These are phyloP conservation scores for Prunella strophiata DNA, from an alignment of 2,797 vertebrate genomes.

Conservation along the genomic window DNA sequence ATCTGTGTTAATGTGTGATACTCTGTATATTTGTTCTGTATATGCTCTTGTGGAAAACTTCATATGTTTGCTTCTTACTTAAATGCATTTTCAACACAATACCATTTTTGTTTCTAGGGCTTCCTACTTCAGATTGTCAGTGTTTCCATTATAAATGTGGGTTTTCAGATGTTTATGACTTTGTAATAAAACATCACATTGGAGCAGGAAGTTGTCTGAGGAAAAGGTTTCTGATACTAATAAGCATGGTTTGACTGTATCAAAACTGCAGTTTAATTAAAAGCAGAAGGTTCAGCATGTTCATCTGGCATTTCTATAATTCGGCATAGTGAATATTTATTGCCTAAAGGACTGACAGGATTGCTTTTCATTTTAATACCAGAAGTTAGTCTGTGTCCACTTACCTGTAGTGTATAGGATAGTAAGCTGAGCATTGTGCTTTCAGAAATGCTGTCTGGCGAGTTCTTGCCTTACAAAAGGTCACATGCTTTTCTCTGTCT, in stretches of 20 bases:
- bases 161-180: slow-evolving; percentile 12
- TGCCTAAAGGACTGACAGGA: neutral
- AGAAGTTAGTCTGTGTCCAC: neutral
- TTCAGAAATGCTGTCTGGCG: neutral
- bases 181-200: neutral
- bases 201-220: neutral
- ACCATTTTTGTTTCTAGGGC: neutral
- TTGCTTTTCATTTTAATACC: neutral
- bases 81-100: neutral
- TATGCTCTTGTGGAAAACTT: slow-evolving; percentile 26
- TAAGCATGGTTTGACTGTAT: neutral
- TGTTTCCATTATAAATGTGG: slow-evolving; percentile 11
- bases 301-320: neutral
- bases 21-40: neutral
- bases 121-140: neutral
- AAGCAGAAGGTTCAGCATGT: neutral
- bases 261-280: slow-evolving; percentile 8
- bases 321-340: neutral
- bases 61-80: slow-evolving; percentile 11
- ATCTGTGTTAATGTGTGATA: slow-evolving; percentile 48
- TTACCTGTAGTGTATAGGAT: neutral
- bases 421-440: neutral
- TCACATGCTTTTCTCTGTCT: neutral
- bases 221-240: neutral
- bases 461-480: neutral